These are phyloP conservation scores for Drosophila hamatofila DNA, from an alignment of 2,888 invertebrate species.

Conservation along the genomic window DNA sequence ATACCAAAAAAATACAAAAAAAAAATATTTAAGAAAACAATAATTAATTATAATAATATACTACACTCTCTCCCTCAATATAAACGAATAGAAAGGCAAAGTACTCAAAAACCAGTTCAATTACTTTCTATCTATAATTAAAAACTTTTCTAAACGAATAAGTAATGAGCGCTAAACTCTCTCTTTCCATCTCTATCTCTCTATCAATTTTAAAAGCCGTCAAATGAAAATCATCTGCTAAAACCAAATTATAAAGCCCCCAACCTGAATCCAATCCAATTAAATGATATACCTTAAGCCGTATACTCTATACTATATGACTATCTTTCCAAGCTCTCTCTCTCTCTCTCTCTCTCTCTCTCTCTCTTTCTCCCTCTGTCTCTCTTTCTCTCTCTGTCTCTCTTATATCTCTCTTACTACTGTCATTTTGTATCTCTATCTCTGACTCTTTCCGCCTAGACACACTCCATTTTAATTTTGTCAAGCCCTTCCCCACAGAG, in stretches of 20 bases:
- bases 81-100: constrained; percentile 55
- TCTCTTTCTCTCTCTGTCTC: constrained; percentile 28
- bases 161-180: constrained; percentile 64
- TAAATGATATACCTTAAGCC: constrained; percentile 35
- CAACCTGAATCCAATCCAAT: constrained; percentile 31
- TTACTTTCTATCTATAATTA: constrained; percentile 37
- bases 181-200: constrained; percentile 7
- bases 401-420: constrained; percentile 7
- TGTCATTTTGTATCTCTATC: constrained; percentile 14
- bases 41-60: constrained; percentile 70
- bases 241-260: constrained; percentile 61
- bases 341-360: constrained; percentile 27
- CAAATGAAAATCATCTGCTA: constrained; percentile 71
- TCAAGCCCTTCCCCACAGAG: constrained; percentile 44
- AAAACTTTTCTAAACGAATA: constrained; percentile 37
- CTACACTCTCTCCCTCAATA: constrained; percentile 64
- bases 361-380: constrained; percentile 31
- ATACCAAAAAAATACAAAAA: constrained; percentile 58
- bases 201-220: constrained; percentile 59
- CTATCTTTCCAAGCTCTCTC: constrained; percentile 35
- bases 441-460: constrained; percentile 44
- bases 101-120: constrained; percentile 38
- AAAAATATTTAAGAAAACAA: constrained; percentile 77
- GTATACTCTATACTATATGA: constrained; percentile 20
- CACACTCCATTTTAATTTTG: constrained; percentile 62